phyloP scores from a whole-genome alignment of 2,888 invertebrate species.

The Drosophila leonis region DNA sequence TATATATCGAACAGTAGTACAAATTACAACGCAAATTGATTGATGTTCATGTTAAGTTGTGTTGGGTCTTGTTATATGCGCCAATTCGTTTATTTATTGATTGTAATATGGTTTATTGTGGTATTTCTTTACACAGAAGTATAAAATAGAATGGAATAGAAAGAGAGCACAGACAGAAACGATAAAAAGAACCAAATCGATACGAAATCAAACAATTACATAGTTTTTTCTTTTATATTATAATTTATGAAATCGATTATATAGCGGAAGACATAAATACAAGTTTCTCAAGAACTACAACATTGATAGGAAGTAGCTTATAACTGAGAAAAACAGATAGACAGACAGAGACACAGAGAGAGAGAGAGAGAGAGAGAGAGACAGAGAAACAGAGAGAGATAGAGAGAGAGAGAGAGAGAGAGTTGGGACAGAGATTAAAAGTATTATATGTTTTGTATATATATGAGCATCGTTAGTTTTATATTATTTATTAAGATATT shows the following conservation, averaged over 20 bases:
- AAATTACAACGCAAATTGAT: constrained; percentile 22
- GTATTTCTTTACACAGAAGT: constrained; percentile 27
- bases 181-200: constrained; percentile 18
- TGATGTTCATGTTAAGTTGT: constrained; percentile 42
- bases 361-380: constrained; percentile 41
- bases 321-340: constrained; percentile 48
- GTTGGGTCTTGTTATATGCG: constrained; percentile 47
- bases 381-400: constrained; percentile 37
- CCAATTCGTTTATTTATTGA: constrained; percentile 66
- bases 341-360: constrained; percentile 42
- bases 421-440: constrained; percentile 39
- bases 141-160: constrained; percentile 18
- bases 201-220: constrained; percentile 37
- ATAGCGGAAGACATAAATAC: constrained; percentile 52
- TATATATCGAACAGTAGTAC: constrained; percentile 20
- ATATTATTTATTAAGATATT: constrained; percentile 25
- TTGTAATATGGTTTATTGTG: constrained; percentile 45
- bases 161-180: constrained; percentile 28
- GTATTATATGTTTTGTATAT: constrained; percentile 45
- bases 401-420: constrained; percentile 39
- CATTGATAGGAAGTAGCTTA: constrained; percentile 60
- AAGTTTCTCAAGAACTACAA: constrained; percentile 72
- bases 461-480: constrained; percentile 48
- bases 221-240: constrained; percentile 21
- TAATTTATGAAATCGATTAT: constrained; percentile 39